Conservation (phyloP, 2,888 invertebrate species). For the Troides oblongomaculatus region DNA sequence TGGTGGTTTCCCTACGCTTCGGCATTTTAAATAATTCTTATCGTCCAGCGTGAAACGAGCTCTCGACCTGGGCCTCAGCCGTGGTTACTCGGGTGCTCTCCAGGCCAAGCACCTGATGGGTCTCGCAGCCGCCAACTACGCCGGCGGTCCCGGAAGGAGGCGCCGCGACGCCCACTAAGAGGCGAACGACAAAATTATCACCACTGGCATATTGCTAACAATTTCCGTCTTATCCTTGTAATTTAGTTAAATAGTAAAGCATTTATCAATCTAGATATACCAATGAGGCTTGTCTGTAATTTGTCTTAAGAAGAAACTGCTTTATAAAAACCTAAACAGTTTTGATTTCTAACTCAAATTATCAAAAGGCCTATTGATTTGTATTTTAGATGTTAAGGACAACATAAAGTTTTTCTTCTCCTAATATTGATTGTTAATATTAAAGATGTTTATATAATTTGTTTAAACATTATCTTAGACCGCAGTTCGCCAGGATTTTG, state of each 20-base stretch:
- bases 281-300: slow-evolving; percentile 12
- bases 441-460: neutral
- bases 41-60: slow-evolving; percentile 89
- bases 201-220: slow-evolving; percentile 10
- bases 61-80: slow-evolving; percentile 91
- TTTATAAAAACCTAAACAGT: too few relatives aligned
- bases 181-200: neutral
- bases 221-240: slow-evolving; percentile 21
- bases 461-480: neutral
- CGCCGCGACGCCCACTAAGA: slow-evolving; percentile 82
- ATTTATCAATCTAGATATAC: slow-evolving; percentile 6
- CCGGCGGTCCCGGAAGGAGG: slow-evolving; percentile 93
- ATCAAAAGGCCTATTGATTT: slow-evolving; percentile 20
- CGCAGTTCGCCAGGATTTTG: slow-evolving; percentile 4
- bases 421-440: neutral
- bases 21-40: neutral
- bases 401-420: slow-evolving; percentile 7
- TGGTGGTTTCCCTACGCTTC: too few relatives aligned
- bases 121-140: slow-evolving; percentile 92
- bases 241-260: slow-evolving; percentile 12
- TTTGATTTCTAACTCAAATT: neutral
- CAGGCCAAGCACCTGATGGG: slow-evolving; percentile 96
- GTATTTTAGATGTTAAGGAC: slow-evolving; percentile 1
- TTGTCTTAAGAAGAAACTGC: too few relatives aligned
- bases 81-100: slow-evolving; percentile 93